Base-by-base conservation (phyloP, 2,888 invertebrate species). In the Cosmia pyralina region DNA sequence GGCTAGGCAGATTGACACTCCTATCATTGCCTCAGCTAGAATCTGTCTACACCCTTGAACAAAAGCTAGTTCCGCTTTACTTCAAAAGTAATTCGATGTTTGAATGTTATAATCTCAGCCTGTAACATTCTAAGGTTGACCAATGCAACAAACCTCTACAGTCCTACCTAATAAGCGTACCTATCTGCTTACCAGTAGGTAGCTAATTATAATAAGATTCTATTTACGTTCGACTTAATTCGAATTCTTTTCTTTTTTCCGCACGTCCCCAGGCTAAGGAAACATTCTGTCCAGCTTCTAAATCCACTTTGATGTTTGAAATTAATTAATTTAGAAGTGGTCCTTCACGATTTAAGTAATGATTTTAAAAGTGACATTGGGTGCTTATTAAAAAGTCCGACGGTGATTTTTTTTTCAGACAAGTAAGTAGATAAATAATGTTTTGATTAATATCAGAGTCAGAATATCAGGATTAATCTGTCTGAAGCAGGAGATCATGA, bases 251-350 rank as follows among this genome's bases (percentile, higher is more conserved):
- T 57, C 60, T 34, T 48, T 66, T 52, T 38, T 74, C 46, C 52
- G 34, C 60, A 28, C 57, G 41, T 53, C 81, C 72, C 52, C 22
- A 8, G 65, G 81, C 65, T 50, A 70, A 63, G 60, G 69, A 60
- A 74, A 71, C 48, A 22, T 65, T 67, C 58, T 41, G 63, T 34
- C 48, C 34, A 64, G 28, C 67, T 38, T 53, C 19, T 62, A 41
- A 74, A 72, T 75, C 55, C 69, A 71, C 87, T 92, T 91, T 90
- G 68, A 59, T 68, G 85, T 88, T 78, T 75, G 79, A 87, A 90
- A 88, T 87, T 87, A 90, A 90, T 91, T 90, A 90, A 88, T 77
- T 87, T 88, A 72, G 74, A 64, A 73, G 72, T 69, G 77, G 89
- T 87, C 83, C 85, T 85, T 84, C 28, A 13, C 17, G 13, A 59